Conservation (phyloP, 2,797 vertebrate species). For the Taeniopygia guttata region DNA sequence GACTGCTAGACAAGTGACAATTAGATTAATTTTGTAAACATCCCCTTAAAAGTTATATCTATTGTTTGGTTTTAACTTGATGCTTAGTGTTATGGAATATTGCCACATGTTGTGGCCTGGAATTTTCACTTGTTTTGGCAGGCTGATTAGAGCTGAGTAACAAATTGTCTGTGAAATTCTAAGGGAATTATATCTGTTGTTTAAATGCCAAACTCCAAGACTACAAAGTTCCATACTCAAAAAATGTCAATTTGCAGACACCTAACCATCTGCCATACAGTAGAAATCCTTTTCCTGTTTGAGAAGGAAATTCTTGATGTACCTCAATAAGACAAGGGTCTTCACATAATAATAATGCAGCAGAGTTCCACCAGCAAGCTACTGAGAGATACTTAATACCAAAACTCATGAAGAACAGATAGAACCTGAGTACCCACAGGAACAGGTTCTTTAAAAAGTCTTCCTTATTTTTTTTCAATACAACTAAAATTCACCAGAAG, state of each 20-base stretch:
- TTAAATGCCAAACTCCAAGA: background rate
- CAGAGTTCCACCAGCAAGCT: background rate
- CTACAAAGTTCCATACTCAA: background rate
- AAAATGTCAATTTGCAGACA: background rate
- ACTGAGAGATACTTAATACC: background rate
- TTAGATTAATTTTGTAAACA: background rate
- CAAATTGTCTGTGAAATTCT: background rate
- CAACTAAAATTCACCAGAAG: background rate
- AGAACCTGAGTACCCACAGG: background rate
- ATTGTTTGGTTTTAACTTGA: background rate
- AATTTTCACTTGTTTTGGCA: background rate
- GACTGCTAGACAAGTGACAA: background rate
- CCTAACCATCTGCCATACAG: background rate
- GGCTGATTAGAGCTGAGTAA: background rate
- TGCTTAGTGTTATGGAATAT: background rate
- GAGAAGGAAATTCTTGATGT: background rate
- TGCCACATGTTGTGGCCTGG: background rate
- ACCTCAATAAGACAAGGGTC: background rate
- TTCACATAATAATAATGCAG: background rate
- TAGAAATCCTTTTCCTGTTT: background rate
- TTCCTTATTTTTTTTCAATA: background rate
- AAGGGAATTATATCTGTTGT: background rate
- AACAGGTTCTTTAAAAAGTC: rapidly evolving
- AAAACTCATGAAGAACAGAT: background rate
- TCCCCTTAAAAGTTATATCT: background rate